A percentile compares a stretch with the other conserved stretches of the same genome.
phyloP scores from a whole-genome alignment of 1,140 invertebrate genomes.

The Atta cephalotes region DNA sequence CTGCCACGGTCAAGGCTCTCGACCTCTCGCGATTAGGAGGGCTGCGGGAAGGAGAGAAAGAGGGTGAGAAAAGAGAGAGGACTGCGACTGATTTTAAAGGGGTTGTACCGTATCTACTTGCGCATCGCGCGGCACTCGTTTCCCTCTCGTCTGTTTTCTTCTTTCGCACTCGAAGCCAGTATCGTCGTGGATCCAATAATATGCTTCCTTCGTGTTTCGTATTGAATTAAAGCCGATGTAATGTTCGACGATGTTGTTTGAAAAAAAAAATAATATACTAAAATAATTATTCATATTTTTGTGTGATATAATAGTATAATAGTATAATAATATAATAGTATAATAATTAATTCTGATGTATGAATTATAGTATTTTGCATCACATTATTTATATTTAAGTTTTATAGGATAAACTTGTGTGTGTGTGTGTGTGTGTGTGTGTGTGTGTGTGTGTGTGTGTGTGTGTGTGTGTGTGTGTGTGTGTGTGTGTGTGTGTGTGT shows the following conservation, averaged over 20 bases:
- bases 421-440: too few species aligned
- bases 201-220: not conserved
- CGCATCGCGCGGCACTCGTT: conserved; percentile 29
- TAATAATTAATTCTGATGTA: not conserved
- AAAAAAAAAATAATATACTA: too few species aligned
- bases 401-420: too few species aligned
- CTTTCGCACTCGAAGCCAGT: not conserved
- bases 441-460: too few species aligned
- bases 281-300: not conserved
- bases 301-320: not conserved
- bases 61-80: conserved; percentile 43
- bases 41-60: conserved; percentile 40
- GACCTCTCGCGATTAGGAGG: conserved; percentile 74
- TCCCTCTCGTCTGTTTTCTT: conserved; percentile 26
- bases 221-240: conserved; percentile 9
- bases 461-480: too few species aligned
- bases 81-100: conserved; percentile 66
- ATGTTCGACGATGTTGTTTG: not conserved
- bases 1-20: conserved; percentile 73
- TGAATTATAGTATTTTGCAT: not conserved
- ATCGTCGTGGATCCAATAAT: not conserved
- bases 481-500: too few species aligned
- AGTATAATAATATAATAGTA: not conserved
- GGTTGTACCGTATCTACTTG: conserved; percentile 48
- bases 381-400: not conserved